Percentiles rank a stretch among this genome's conserved stretches.
phyloP scores from a whole-genome alignment of 2,888 invertebrate species.

The Chrysolina haemoptera region DNA sequence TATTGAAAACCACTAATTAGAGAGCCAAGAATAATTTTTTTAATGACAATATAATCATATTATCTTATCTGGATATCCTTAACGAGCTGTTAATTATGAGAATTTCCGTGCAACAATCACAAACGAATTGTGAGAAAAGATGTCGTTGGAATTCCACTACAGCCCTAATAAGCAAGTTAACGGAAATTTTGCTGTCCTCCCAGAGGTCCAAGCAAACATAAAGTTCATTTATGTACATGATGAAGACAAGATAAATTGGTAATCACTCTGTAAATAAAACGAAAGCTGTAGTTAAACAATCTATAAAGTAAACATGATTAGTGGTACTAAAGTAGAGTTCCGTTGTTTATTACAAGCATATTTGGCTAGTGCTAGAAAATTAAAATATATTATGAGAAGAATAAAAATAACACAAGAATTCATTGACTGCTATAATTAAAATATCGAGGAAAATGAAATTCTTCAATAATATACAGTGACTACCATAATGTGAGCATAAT shows the following conservation, averaged over 20 bases:
- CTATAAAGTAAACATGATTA: not conserved
- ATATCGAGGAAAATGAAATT: no score
- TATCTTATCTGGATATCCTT: not conserved
- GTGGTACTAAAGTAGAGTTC: not conserved
- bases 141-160: not conserved
- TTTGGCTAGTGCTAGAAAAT: not conserved
- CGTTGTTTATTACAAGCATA: not conserved
- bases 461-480: no score
- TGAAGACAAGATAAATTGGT: not conserved
- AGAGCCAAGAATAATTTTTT: not conserved
- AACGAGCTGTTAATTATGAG: slow-evolving; percentile 17
- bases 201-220: not conserved
- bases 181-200: not conserved
- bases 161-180: not conserved
- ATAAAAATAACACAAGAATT: no score
- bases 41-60: not conserved
- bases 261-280: not conserved
- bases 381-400: no score
- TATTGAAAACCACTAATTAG: slow-evolving; percentile 7
- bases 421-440: no score
- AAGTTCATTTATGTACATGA: slow-evolving; percentile 2
- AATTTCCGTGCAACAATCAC: not conserved
- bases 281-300: not conserved
- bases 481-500: no score
- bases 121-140: slow-evolving; percentile 6